These are phyloP conservation scores for Otus sunia DNA, from an alignment of 2,113 vertebrate species.

Conservation along the genomic window DNA sequence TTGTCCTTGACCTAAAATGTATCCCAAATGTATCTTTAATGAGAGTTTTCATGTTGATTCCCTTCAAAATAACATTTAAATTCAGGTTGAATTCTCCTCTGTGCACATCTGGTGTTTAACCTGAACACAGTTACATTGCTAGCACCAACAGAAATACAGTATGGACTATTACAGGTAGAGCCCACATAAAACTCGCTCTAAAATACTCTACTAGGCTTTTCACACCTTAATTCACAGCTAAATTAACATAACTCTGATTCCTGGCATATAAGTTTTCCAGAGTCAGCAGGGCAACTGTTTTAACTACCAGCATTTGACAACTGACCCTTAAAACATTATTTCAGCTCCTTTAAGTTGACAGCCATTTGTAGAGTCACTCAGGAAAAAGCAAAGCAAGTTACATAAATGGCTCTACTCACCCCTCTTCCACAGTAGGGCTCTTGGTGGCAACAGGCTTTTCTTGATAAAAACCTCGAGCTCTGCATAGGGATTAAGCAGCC, in stretches of 20 bases:
- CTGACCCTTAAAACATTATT: neutral
- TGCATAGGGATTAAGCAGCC: neutral
- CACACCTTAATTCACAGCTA: neutral
- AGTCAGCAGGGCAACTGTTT: too few species aligned
- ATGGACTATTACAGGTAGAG: neutral
- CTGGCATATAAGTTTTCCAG: accelerated
- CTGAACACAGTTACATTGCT: too few species aligned
- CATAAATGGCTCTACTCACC: neutral
- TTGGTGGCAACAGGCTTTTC: neutral
- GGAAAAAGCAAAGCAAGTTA: neutral
- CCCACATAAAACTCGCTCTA: too few species aligned
- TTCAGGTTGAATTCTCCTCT: neutral
- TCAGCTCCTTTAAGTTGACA: neutral
- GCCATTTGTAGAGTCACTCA: too few species aligned
- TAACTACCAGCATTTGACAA: neutral
- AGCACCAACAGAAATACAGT: too few species aligned
- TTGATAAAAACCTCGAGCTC: accelerated
- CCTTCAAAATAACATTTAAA: neutral
- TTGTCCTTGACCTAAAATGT: neutral
- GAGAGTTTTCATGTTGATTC: too few species aligned
- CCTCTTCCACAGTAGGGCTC: neutral
- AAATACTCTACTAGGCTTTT: neutral
- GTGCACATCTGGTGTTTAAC: neutral
- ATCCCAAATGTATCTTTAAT: accelerated
- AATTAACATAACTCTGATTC: too few species aligned